These are phyloP conservation scores for Nesoenas mayeri DNA, from an alignment of 2,113 vertebrate genomes.

Conservation along the genomic window DNA sequence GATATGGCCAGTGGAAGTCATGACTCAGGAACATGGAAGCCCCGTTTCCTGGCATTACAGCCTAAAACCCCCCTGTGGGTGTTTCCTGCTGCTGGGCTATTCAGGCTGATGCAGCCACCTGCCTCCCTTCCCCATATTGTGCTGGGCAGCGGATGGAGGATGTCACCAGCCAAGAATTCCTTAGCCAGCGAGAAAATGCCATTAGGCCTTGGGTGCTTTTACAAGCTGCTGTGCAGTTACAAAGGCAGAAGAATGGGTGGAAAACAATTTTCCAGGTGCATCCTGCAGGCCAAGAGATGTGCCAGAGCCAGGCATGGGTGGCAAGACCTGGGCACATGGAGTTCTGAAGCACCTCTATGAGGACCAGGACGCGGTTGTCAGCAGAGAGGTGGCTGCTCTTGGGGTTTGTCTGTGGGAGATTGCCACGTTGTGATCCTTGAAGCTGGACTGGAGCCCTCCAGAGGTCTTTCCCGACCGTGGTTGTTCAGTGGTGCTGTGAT, in stretches of 20 bases:
- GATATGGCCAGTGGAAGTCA: neutral
- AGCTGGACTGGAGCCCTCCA: neutral
- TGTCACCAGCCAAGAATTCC: neutral
- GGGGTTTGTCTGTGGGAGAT: neutral
- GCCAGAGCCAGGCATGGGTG: neutral
- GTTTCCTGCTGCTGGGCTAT: neutral
- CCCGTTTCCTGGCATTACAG: neutral
- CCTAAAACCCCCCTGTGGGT: neutral
- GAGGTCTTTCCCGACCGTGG: neutral
- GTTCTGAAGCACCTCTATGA: neutral
- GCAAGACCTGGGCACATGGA: neutral
- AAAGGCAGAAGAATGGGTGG: neutral
- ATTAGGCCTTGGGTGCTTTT: neutral
- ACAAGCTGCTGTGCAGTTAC: neutral
- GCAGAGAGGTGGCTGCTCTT: neutral
- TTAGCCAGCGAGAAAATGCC: neutral
- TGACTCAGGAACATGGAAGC: neutral
- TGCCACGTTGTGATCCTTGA: neutral
- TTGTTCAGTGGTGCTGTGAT: neutral
- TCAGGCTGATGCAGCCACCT: neutral
- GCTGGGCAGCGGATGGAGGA: neutral
- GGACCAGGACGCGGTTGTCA: neutral
- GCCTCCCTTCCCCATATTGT: slow-evolving; percentile 12
- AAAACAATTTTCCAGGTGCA: neutral
- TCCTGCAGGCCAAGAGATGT: neutral